phyloP scores from a whole-genome alignment of 64 coral and sea anemone species.

The Porites lutea region DNA sequence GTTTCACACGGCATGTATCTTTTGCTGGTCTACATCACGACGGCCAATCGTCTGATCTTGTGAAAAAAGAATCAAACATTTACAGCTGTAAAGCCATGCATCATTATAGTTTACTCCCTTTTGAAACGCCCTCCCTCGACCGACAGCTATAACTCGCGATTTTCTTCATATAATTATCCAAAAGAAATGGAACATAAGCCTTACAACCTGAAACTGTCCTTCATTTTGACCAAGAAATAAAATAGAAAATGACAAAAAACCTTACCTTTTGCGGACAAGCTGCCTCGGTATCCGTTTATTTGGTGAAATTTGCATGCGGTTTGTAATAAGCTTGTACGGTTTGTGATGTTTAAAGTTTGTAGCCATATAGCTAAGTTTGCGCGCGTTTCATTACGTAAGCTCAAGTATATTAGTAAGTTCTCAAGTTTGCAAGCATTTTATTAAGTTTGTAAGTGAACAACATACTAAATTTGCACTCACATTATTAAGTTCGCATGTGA shows the following conservation, averaged over 20 bases:
- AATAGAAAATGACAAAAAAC: neutral
- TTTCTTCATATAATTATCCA: constrained; percentile 5
- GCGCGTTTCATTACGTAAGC: too few species aligned
- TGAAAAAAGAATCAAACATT: too few species aligned
- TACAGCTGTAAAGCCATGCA: neutral
- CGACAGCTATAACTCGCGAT: neutral
- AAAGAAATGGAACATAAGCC: neutral
- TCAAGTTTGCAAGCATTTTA: too few species aligned
- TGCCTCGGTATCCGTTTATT: neutral
- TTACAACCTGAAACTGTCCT: neutral
- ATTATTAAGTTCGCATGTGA: constrained; percentile 20
- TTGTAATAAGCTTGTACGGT: neutral
- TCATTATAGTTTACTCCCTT: neutral
- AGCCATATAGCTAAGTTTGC: constrained; percentile 10
- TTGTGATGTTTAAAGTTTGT: neutral
- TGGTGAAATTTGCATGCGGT: neutral
- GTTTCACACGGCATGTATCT: too few species aligned
- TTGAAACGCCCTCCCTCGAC: too few species aligned
- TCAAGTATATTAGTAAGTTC: too few species aligned
- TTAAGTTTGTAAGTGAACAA: too few species aligned
- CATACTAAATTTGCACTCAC: constrained; percentile 12
- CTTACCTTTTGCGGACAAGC: neutral
- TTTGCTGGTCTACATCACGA: too few species aligned
- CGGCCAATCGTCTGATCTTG: too few species aligned
- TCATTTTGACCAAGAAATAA: neutral